A percentile compares a stretch with the other conserved stretches of the same genome.
Evolutionary conservation across 2,888 invertebrate species (phyloP).

Genomic region (Cenopis cana): DNA sequence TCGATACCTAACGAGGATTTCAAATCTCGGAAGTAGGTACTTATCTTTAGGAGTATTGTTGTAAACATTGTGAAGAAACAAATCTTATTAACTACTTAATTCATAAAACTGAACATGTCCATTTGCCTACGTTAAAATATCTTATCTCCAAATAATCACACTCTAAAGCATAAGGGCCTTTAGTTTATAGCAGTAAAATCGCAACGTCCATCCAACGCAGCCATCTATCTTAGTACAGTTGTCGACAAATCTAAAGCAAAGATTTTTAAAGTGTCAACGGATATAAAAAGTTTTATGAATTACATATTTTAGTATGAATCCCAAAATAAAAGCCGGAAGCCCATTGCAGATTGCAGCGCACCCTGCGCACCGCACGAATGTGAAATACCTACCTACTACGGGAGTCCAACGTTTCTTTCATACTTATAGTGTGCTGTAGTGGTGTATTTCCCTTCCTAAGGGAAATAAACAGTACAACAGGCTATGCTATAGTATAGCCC

Average conservation of each 20-base stretch:
- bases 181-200: background rate
- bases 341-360: background rate
- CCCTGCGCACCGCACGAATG: background rate
- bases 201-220: too few species aligned
- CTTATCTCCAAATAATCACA: background rate
- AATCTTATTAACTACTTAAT: background rate
- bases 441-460: too few species aligned
- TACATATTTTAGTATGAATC: background rate
- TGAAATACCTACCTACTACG: too few species aligned
- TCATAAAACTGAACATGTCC: background rate
- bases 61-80: constrained; percentile 10
- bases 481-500: too few species aligned
- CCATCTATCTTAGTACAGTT: background rate
- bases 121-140: background rate
- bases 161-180: background rate
- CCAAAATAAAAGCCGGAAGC: background rate
- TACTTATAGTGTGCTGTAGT: background rate
- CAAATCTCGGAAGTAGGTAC: constrained; percentile 18
- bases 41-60: constrained; percentile 19
- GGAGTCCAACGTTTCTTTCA: background rate
- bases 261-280: background rate
- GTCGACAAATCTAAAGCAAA: background rate
- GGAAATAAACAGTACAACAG: too few species aligned
- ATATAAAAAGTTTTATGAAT: background rate
- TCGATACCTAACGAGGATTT: constrained; percentile 15